These are phyloP conservation scores for Caiman crocodilus DNA, from an alignment of 2,797 vertebrate genomes.

Conservation along the genomic window DNA sequence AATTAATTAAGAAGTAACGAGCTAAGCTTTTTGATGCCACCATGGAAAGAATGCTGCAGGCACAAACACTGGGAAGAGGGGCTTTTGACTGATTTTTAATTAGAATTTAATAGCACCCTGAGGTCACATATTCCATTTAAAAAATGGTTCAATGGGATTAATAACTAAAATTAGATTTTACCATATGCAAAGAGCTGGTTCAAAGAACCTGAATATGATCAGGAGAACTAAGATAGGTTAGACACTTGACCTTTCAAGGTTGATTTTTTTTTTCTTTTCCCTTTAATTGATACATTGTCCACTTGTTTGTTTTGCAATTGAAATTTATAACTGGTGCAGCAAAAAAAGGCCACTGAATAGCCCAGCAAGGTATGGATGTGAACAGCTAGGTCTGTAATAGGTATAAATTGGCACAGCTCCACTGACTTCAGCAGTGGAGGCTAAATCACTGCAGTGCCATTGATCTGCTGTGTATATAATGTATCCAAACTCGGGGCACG, in stretches of 20 bases:
- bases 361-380: not conserved
- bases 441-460: constrained; percentile 43
- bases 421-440: constrained; percentile 42
- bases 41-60: constrained; percentile 64
- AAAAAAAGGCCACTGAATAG: constrained; percentile 33
- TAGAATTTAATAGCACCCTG: constrained; percentile 73
- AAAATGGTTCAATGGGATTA: constrained; percentile 40
- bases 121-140: constrained; percentile 55
- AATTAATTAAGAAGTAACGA: constrained; percentile 77
- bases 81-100: constrained; percentile 74
- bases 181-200: constrained; percentile 42
- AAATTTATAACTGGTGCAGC: not conserved
- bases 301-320: constrained; percentile 54
- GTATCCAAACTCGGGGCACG: constrained; percentile 6
- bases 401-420: constrained; percentile 47
- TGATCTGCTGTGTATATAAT: constrained; percentile 10
- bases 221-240: constrained; percentile 31
- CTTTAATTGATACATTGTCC: constrained; percentile 43
- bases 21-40: constrained; percentile 53
- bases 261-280: constrained; percentile 23
- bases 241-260: constrained; percentile 36
- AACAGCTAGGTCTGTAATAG: not conserved
- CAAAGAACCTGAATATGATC: constrained; percentile 17
- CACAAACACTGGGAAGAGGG: constrained; percentile 58
- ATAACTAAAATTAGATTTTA: constrained; percentile 64